Evolutionary conservation across 2,888 invertebrate species (phyloP).

Genomic region (Agonopterix arenella): DNA sequence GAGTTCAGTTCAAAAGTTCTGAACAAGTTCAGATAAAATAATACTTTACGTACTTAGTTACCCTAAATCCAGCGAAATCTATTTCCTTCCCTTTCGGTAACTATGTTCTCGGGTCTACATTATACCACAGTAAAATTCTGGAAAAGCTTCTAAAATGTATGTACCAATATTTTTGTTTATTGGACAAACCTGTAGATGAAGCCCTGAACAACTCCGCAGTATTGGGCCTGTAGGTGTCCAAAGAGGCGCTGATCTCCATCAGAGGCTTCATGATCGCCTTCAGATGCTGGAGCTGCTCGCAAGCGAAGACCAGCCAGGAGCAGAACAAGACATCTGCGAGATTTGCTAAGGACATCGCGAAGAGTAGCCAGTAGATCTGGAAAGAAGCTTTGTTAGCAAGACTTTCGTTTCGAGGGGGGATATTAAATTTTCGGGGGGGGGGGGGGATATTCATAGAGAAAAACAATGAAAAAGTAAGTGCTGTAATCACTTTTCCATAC

Average conservation of each 20-base stretch:
- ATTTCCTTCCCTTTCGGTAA: too few species aligned
- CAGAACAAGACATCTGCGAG: slow-evolving; percentile 87
- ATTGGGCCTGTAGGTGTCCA: slow-evolving; percentile 86
- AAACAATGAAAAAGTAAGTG: too few species aligned
- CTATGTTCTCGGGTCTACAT: too few species aligned
- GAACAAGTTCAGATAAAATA: too few species aligned
- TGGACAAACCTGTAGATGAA: slow-evolving; percentile 57
- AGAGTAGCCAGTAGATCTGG: slow-evolving; percentile 82
- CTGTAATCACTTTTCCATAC: too few species aligned
- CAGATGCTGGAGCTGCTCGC: slow-evolving; percentile 89
- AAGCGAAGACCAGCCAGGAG: slow-evolving; percentile 90
- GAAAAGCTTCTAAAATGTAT: background rate
- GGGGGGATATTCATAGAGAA: too few species aligned
- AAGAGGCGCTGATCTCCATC: slow-evolving; percentile 89
- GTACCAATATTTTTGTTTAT: background rate
- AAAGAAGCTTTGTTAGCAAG: background rate
- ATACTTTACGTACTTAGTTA: too few species aligned
- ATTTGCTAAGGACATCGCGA: slow-evolving; percentile 78
- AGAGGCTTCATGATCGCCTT: slow-evolving; percentile 92
- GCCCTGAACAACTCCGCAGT: slow-evolving; percentile 83
- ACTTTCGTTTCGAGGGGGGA: too few species aligned
- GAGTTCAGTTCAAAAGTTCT: too few species aligned
- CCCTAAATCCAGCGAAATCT: too few species aligned
- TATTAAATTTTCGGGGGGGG: too few species aligned
- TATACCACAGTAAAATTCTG: too few species aligned